A percentile compares a stretch with the other conserved stretches of the same genome.
These are phyloP conservation scores for Plagodis pulveraria DNA, from an alignment of 2,888 invertebrate genomes.

Conservation along the genomic window DNA sequence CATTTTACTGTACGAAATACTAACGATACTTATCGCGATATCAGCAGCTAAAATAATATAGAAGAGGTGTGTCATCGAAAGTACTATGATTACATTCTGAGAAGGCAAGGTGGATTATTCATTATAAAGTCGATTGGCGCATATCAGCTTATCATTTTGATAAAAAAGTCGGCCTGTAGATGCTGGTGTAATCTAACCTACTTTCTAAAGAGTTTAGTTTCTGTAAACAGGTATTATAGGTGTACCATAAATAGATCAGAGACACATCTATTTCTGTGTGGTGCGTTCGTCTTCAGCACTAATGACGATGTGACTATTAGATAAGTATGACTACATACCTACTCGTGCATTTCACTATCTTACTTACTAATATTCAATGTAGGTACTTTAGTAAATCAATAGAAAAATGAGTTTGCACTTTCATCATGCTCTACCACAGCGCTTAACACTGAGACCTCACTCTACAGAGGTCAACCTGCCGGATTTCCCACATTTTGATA, in stretches of 20 bases:
- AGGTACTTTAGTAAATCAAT: neutral
- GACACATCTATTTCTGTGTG: constrained; percentile 62
- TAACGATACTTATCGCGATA: constrained; percentile 49
- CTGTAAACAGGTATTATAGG: constrained; percentile 38
- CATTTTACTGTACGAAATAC: constrained; percentile 50
- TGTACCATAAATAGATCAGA: constrained; percentile 57
- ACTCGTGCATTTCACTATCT: neutral
- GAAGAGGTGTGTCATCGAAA: constrained; percentile 41
- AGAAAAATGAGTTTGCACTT: too few relatives aligned
- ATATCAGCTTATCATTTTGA: constrained; percentile 72
- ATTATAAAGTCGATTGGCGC: constrained; percentile 43
- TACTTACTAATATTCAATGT: neutral
- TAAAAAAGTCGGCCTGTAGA: constrained; percentile 47
- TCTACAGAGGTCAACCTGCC: too few relatives aligned
- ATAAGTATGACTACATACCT: too few relatives aligned
- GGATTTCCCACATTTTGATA: too few relatives aligned
- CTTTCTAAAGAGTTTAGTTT: constrained; percentile 57
- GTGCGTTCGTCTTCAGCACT: neutral
- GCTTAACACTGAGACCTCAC: too few relatives aligned
- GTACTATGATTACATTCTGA: constrained; percentile 40
- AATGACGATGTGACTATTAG: neutral
- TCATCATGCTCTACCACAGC: too few relatives aligned
- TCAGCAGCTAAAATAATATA: constrained; percentile 43
- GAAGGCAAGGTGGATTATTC: constrained; percentile 52
- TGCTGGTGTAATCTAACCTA: constrained; percentile 69